A percentile compares a stretch with the other conserved stretches of the same genome.
phyloP scores from a whole-genome alignment of 2,888 invertebrate species.

The Leptarthrus brevirostris region DNA sequence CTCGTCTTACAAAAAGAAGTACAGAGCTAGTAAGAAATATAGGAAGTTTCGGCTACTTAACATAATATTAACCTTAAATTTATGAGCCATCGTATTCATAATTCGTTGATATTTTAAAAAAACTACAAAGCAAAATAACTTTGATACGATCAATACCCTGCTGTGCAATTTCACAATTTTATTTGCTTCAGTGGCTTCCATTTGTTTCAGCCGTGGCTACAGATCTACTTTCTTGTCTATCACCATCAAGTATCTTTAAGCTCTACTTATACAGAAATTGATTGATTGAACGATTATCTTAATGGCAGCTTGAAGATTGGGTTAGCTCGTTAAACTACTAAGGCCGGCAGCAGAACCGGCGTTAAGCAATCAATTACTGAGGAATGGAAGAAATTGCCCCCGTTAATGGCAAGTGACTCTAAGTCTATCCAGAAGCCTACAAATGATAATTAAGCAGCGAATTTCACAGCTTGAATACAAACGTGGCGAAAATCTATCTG shows the following conservation, averaged over 20 bases:
- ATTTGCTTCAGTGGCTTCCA: not conserved
- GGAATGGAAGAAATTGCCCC: not conserved
- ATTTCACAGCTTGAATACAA: not conserved
- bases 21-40: too few relatives aligned
- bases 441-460: not conserved
- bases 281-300: conserved; percentile 34
- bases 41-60: too few relatives aligned
- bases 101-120: too few relatives aligned
- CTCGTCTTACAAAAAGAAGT: too few relatives aligned
- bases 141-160: too few relatives aligned
- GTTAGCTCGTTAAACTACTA: conserved; percentile 4
- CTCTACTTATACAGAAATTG: conserved; percentile 23
- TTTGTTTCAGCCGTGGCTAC: not conserved
- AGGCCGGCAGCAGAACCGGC: conserved; percentile 14
- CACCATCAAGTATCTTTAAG: conserved; percentile 11
- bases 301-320: conserved; percentile 20
- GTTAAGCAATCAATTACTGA: conserved; percentile 27
- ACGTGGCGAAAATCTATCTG: not conserved
- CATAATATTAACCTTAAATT: too few relatives aligned
- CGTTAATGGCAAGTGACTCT: not conserved
- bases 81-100: too few relatives aligned
- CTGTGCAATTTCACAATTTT: not conserved
- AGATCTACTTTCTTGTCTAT: conserved; percentile 10
- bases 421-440: not conserved
- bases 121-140: too few relatives aligned